phyloP scores from a whole-genome alignment of 2,797 vertebrate genomes.

The Lutjanus campechanus region DNA sequence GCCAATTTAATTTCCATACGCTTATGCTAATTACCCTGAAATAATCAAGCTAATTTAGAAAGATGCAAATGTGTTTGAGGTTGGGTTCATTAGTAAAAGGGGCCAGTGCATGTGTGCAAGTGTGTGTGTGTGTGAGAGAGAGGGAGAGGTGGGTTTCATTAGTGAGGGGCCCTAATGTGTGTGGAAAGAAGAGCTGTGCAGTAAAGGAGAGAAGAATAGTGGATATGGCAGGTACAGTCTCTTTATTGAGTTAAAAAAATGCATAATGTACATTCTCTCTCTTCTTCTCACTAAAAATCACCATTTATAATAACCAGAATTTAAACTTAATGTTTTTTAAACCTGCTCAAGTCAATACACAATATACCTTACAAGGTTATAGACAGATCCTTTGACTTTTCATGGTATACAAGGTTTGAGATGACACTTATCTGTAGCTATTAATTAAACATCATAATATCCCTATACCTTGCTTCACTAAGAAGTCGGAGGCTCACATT shows the following conservation, averaged over 20 bases:
- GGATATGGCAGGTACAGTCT: conserved; percentile 46
- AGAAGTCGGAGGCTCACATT: conserved; percentile 34
- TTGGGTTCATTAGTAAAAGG: conserved; percentile 81
- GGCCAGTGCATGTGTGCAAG: conserved; percentile 36
- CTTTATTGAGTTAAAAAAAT: conserved; percentile 27
- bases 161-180: conserved; percentile 65
- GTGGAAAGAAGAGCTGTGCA: conserved; percentile 60
- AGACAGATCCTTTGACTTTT: background rate
- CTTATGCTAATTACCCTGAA: conserved; percentile 85
- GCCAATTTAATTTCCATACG: conserved; percentile 86
- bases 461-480: conserved; percentile 30
- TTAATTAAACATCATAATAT: conserved; percentile 67
- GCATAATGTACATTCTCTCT: background rate
- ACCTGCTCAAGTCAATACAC: too few species aligned
- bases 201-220: conserved; percentile 36
- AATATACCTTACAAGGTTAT: background rate
- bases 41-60: conserved; percentile 87
- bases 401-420: conserved; percentile 6
- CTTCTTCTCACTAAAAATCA: background rate
- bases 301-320: background rate
- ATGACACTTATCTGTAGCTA: conserved; percentile 41
- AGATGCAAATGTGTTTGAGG: conserved; percentile 85
- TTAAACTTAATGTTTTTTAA: background rate
- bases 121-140: conserved; percentile 31
- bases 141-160: conserved; percentile 63